phyloP scores from a whole-genome alignment of 1,140 invertebrate species.

The Drosophila aff. region DNA sequence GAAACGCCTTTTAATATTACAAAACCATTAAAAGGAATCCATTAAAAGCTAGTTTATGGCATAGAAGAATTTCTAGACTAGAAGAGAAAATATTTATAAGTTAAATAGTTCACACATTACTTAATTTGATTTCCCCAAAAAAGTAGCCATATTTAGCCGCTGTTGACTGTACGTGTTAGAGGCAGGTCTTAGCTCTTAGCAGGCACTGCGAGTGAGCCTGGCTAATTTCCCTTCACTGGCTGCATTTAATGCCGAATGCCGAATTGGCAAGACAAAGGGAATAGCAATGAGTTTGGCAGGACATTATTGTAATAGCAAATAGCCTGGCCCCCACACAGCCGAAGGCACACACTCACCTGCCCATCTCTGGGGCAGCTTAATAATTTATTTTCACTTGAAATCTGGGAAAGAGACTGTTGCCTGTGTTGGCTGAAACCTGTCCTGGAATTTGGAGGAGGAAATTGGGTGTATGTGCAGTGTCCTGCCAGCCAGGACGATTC shows the following conservation, averaged over 20 bases:
- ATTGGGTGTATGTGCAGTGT: background rate
- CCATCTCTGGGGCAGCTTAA: constrained; percentile 8
- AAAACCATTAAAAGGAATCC: too few species aligned
- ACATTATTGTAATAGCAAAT: constrained; percentile 10
- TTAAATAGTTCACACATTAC: background rate
- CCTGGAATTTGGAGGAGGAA: background rate
- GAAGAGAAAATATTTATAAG: background rate
- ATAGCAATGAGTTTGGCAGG: constrained; percentile 8
- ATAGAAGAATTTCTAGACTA: too few species aligned
- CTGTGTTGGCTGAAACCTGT: background rate
- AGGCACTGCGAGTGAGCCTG: background rate
- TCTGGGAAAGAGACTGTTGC: background rate
- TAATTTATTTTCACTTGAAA: constrained; percentile 23
- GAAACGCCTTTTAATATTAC: background rate
- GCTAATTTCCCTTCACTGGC: constrained; percentile 11
- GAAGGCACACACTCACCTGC: too few species aligned
- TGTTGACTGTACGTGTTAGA: background rate
- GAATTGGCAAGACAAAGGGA: constrained; percentile 7
- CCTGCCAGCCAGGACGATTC: background rate
- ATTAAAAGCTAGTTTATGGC: too few species aligned
- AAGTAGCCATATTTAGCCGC: background rate
- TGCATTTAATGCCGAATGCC: background rate
- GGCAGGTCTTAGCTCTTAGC: background rate
- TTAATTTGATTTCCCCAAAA: background rate
- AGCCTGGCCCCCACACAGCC: background rate